Base-by-base conservation (phyloP, 2,888 invertebrate genomes). In the Sericinus montela region DNA sequence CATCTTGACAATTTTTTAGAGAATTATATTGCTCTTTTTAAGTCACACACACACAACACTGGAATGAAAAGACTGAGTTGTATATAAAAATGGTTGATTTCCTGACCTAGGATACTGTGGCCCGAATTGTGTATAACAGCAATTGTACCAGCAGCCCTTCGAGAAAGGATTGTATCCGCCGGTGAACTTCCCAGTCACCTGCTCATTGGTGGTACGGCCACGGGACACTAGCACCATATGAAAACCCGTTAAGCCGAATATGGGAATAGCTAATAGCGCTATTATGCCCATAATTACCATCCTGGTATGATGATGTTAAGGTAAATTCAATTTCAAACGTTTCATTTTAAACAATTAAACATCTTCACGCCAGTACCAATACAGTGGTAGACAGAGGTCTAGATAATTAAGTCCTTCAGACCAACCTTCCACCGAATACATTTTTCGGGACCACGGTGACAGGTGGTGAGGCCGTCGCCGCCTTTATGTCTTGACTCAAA, bases 121-220 rank as follows among this genome's bases (percentile, higher is more conserved):
- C 59, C 98, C 98, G 81, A 97, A 99, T 71, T 99, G 94, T 56
- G 97, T 94, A 75, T 97, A 96, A 80, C 96, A 96, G 86, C 98
- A 98, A 85, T 99, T 99, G 72, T 94, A 92, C 92, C 95, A 95
- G 81, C 98, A 99, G 25, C 98, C 98, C 71, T 94, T 91, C 3
- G 97, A 98, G 90, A 99, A 99, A 46, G 99, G 99, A 91, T 99
- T 99, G 84, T 97, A 98, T 32, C 98, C 99, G 47, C 98, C 98
- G 72, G 98, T 97, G 90, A 99, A 99, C 90, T 99, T 99, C 50
- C 98, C 98, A 11, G 99, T 99, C 55, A 99, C 99, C 91, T 99
- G 99, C 89, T 99, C 99, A 88, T 99, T 99, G 58, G 99, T 99
- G 49, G 99, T 99, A 59, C 99, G 92, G 32, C 99, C 99, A 55